These are phyloP conservation scores for Plotosus lineatus DNA, from an alignment of 2,113 vertebrate genomes.

Conservation along the genomic window DNA sequence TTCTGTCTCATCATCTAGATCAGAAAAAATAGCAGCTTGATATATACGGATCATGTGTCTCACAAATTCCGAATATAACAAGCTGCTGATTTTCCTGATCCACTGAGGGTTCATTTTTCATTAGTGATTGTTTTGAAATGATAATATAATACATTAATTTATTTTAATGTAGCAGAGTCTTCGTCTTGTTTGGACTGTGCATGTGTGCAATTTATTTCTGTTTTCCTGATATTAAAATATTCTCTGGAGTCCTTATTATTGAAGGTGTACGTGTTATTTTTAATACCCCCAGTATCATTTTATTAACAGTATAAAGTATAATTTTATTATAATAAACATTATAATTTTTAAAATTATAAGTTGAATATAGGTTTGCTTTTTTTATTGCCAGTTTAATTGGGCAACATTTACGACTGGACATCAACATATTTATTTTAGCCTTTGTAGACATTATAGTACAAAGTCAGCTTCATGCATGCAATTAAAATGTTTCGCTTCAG, in stretches of 20 bases:
- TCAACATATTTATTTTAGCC: not conserved
- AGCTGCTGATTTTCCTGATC: not conserved
- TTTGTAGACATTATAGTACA: not conserved
- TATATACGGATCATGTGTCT: not conserved
- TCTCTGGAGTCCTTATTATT: not conserved
- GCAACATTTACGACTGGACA: not conserved
- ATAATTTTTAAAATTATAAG: too few species aligned
- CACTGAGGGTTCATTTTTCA: not conserved
- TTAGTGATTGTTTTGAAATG: not conserved
- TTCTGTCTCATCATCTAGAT: too few species aligned
- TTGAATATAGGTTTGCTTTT: not conserved
- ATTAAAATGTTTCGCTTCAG: conserved; percentile 36
- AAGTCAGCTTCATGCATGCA: conserved; percentile 10
- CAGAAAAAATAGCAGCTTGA: too few species aligned
- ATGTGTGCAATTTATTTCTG: not conserved
- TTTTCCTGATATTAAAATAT: not conserved
- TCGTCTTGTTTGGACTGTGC: not conserved
- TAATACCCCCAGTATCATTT: too few species aligned
- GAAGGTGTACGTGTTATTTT: not conserved
- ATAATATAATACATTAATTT: not conserved
- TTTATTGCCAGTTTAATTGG: not conserved
- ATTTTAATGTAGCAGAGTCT: not conserved
- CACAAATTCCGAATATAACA: not conserved
- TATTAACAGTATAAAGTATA: too few species aligned
- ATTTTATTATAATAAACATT: too few species aligned